phyloP scores from a whole-genome alignment of 2,797 vertebrate species.

The Rhinatrema bivittatum region DNA sequence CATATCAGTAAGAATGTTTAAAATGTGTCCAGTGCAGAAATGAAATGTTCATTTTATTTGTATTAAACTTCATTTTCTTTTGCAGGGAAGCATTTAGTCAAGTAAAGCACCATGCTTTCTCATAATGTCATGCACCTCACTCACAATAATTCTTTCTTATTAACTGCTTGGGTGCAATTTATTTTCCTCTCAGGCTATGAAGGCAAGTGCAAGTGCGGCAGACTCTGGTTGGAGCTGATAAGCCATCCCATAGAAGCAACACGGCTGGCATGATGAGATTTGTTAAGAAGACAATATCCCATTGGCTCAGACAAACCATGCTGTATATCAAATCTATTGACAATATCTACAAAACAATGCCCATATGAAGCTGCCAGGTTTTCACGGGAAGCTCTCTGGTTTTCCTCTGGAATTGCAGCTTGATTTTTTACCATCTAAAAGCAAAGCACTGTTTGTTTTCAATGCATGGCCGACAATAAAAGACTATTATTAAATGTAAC shows the following conservation, averaged over 20 bases:
- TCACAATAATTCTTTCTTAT: slow-evolving; percentile 89
- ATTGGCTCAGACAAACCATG: slow-evolving; percentile 58
- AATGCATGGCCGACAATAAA: too few relatives aligned
- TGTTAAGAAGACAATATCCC: slow-evolving; percentile 83
- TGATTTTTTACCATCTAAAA: too few relatives aligned
- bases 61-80: slow-evolving; percentile 13
- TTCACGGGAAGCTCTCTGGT: slow-evolving; percentile 36
- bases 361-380: slow-evolving; percentile 48
- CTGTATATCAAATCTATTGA: slow-evolving; percentile 66
- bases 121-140: slow-evolving; percentile 73
- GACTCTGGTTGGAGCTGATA: slow-evolving; percentile 89
- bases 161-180: slow-evolving; percentile 91
- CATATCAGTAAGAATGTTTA: slow-evolving; percentile 32
- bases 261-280: slow-evolving; percentile 81
- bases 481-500: too few relatives aligned
- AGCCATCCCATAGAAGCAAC: slow-evolving; percentile 65
- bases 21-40: slow-evolving; percentile 27
- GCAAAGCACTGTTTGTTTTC: too few relatives aligned
- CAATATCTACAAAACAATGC: slow-evolving; percentile 63
- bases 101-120: slow-evolving; percentile 56
- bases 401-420: slow-evolving; percentile 39
- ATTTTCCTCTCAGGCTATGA: slow-evolving; percentile 89
- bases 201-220: slow-evolving; percentile 63
- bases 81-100: slow-evolving; percentile 51
- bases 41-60: slow-evolving; percentile 43